Percentiles rank a stretch among this genome's conserved stretches.
Conservation (phyloP, 1,140 invertebrate genomes). For the Drosophila kurseongensis region DNA sequence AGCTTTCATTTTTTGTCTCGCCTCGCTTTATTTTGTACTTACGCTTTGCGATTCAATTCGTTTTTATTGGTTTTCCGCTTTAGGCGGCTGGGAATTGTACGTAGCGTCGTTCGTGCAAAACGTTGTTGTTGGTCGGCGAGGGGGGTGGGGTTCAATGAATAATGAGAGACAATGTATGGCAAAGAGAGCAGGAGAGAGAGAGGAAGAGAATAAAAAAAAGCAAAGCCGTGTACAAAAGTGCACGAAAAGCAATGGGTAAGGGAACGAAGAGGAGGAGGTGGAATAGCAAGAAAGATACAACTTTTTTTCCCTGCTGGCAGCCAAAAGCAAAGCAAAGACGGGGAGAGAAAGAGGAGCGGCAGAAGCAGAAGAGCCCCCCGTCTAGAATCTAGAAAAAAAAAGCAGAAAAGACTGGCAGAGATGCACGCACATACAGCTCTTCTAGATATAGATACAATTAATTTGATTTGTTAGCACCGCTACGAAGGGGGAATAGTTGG, state of each 20-base stretch:
- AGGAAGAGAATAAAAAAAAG: conserved; percentile 60
- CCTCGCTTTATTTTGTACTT: conserved; percentile 83
- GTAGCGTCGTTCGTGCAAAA: conserved; percentile 76
- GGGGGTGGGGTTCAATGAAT: conserved; percentile 67
- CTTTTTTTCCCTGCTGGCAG: conserved; percentile 64
- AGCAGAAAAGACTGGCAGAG: conserved; percentile 50
- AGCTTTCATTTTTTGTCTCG: conserved; percentile 81
- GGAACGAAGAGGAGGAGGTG: conserved; percentile 49
- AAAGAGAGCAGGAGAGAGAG: conserved; percentile 37
- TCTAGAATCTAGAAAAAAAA: conserved; percentile 74
- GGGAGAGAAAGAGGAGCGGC: conserved; percentile 21
- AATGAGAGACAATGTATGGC: conserved; percentile 78
- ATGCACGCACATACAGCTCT: conserved; percentile 57
- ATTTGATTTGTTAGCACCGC: conserved; percentile 69
- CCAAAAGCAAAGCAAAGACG: conserved; percentile 63
- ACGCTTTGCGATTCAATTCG: conserved; percentile 83
- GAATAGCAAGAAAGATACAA: conserved; percentile 68
- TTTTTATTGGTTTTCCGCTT: conserved; percentile 83
- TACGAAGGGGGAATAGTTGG: conserved; percentile 27
- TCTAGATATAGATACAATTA: conserved; percentile 72
- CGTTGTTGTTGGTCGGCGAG: conserved; percentile 34
- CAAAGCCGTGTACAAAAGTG: conserved; percentile 74
- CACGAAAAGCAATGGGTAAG: conserved; percentile 64
- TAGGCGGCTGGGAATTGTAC: conserved; percentile 74
- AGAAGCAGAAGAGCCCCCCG: conserved; percentile 24